Conservation (phyloP, 2,888 invertebrate species). For the Phyto melanocephala region DNA sequence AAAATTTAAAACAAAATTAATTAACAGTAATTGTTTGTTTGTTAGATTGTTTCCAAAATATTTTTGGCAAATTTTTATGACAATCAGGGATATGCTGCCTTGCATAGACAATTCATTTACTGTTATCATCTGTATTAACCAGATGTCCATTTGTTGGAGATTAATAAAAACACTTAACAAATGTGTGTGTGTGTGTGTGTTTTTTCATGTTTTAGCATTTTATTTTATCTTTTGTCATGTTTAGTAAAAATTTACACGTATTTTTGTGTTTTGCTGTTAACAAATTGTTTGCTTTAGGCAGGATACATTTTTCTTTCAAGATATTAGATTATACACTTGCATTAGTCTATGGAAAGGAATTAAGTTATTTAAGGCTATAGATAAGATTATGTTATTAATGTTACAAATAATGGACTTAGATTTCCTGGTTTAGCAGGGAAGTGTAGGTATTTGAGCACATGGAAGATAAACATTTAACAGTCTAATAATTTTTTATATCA, state of each 20-base stretch:
- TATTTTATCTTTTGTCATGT: neutral
- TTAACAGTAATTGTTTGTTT: too few species aligned
- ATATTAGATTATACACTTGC: neutral
- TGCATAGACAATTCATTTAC: too few species aligned
- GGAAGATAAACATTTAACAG: too few species aligned
- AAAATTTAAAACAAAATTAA: too few species aligned
- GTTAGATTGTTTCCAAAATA: too few species aligned
- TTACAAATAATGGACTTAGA: too few species aligned
- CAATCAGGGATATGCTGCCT: too few species aligned
- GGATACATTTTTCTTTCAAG: neutral
- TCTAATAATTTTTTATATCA: too few species aligned
- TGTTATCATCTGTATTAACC: neutral
- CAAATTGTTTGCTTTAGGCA: conserved; percentile 9
- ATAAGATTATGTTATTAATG: neutral
- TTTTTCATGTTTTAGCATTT: neutral
- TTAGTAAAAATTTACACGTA: conserved; percentile 13
- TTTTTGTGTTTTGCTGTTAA: neutral
- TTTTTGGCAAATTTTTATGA: too few species aligned
- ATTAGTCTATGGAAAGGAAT: too few species aligned
- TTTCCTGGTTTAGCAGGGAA: too few species aligned
- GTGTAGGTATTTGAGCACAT: too few species aligned
- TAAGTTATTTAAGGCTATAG: neutral
- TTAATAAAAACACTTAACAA: neutral
- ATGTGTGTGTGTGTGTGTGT: neutral
- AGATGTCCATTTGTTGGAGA: neutral